Evolutionary conservation across 2,113 vertebrate species (phyloP).

Genomic region (Equus przewalskii): DNA sequence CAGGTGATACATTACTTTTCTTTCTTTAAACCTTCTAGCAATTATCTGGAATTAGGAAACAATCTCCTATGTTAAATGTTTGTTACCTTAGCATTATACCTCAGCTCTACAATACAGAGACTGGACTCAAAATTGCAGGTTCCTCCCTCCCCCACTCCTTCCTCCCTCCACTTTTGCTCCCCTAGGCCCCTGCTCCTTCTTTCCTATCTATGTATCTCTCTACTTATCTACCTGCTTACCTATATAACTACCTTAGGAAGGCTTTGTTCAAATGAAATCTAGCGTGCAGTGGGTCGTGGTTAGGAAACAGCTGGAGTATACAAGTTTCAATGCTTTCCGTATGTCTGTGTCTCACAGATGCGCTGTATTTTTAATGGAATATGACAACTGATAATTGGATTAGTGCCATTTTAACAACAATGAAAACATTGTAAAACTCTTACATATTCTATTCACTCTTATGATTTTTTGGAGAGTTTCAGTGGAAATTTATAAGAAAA

Average conservation of each 20-base stretch:
- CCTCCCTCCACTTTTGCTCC: rapidly evolving
- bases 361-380: background rate
- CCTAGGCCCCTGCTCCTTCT: background rate
- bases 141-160: background rate
- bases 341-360: background rate
- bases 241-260: background rate
- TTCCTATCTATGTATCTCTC: background rate
- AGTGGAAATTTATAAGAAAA: background rate
- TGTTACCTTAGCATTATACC: background rate
- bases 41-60: background rate
- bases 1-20: background rate
- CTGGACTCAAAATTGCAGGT: background rate
- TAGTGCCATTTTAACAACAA: background rate
- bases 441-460: background rate
- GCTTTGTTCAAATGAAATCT: background rate
- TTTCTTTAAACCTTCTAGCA: background rate
- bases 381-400: background rate
- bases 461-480: background rate
- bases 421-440: background rate
- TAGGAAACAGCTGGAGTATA: background rate
- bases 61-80: background rate
- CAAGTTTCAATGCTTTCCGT: background rate
- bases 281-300: background rate
- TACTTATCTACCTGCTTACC: background rate
- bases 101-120: background rate